Base-by-base conservation (phyloP, 2,888 invertebrate species). In the Sisyra terminalis region DNA sequence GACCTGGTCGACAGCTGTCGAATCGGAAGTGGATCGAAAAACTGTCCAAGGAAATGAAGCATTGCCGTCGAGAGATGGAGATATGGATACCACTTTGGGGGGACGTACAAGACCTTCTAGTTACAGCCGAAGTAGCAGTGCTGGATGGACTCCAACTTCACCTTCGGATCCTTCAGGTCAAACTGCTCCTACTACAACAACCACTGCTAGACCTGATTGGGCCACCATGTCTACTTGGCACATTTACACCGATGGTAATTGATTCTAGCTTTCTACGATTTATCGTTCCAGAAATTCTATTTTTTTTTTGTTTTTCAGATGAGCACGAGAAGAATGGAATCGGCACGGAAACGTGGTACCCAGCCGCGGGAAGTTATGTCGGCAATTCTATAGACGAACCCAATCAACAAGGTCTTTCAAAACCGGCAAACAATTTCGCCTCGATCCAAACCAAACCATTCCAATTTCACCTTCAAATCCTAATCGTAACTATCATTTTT, bases 341-440 rank as follows among this genome's bases (percentile, higher is more conserved):
- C 30, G 57, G 56, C 13, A 53, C 52, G 34, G 56, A 57, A 34
- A 62, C 64, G 1, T 67, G 68, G 66, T 68, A 64, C 50, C 66
- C 68, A 24, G 65, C 64, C 2, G 66, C 68, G 13, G 67, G 67
- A 24, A 64, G 61, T 49, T 67, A 68, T 49, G 55, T 65, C n/a
- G 65, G 61, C 43, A 70, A 70, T 50, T 65, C 67, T 50, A 66
- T 71, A 2, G 71, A 71, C 46, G 70, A 70, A 51, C 71, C 71
- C 1, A 71, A 72, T 52, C 71, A 71, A 50, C 64, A 70, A 49
- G 70, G 71, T 1, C 54, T 68, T 17, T 56, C 57, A 13, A 59
- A 59, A 38, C 50, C 49, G 10, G n/a, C 17, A 2, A 38, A 38
- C 30, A 35, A 15, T 24, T 24, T 24, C 7, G 24, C 24, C 24